Evolutionary conservation across 2,113 vertebrate genomes (phyloP).

Genomic region (Hemichromis elongatus): DNA sequence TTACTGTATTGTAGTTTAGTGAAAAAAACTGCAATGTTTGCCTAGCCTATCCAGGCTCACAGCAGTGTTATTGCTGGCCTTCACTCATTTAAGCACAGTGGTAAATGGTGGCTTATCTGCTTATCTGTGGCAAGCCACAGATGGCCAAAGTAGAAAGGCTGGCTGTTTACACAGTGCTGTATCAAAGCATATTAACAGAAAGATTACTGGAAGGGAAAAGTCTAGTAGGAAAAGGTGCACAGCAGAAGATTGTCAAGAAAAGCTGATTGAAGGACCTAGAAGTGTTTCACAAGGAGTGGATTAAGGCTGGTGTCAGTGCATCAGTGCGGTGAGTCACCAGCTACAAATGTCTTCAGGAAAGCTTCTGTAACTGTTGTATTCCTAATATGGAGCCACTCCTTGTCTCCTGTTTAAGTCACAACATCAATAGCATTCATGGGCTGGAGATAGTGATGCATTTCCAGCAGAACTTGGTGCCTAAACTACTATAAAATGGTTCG

Average conservation of each 20-base stretch:
- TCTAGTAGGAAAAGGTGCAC: background rate
- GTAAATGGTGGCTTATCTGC: too few species aligned
- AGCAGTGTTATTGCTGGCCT: too few species aligned
- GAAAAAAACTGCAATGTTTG: background rate
- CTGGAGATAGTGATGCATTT: fast-evolving
- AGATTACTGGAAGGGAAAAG: background rate
- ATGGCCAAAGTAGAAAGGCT: too few species aligned
- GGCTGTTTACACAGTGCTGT: too few species aligned
- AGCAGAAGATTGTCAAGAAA: background rate
- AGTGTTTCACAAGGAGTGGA: background rate
- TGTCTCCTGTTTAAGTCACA: too few species aligned
- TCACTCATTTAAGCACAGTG: too few species aligned
- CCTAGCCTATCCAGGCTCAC: background rate
- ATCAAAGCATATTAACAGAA: background rate
- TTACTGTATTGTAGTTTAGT: background rate
- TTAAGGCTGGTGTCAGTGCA: background rate
- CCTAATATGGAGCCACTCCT: too few species aligned
- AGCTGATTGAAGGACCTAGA: background rate
- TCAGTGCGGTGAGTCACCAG: background rate
- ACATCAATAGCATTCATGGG: too few species aligned
- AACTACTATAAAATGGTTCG: background rate
- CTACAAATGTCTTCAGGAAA: too few species aligned
- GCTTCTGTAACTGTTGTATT: too few species aligned
- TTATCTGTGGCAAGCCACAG: too few species aligned
- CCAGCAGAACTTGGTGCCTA: background rate